These are phyloP conservation scores for Nixonia krombeini DNA, from an alignment of 1,140 invertebrate genomes.

Conservation along the genomic window DNA sequence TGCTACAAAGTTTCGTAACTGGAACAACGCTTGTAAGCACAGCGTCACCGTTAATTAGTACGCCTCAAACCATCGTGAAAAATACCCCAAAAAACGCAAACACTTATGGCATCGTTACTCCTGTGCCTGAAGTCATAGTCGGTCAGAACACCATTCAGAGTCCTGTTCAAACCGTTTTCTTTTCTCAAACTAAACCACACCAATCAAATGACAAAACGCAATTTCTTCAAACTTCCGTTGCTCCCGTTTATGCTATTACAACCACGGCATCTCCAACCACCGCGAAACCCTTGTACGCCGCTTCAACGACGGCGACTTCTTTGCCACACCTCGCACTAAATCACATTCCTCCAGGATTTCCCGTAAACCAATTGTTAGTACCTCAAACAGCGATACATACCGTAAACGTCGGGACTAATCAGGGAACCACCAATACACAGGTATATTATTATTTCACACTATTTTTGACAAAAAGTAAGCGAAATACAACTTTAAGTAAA, in stretches of 20 bases:
- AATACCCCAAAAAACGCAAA: slow-evolving; percentile 32
- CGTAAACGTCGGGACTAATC: slow-evolving; percentile 30
- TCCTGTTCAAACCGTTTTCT: slow-evolving; percentile 56
- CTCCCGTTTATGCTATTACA: slow-evolving; percentile 58
- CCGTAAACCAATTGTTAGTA: slow-evolving; percentile 51
- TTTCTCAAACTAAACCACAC: slow-evolving; percentile 46
- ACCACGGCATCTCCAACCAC: slow-evolving; percentile 36
- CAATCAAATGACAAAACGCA: slow-evolving; percentile 49
- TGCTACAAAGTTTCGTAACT: slow-evolving; percentile 54
- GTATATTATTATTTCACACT: slow-evolving; percentile 18
- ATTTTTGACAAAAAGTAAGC: too few species aligned
- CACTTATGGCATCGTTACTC: slow-evolving; percentile 34
- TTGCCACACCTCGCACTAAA: slow-evolving; percentile 45
- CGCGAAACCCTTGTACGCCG: slow-evolving; percentile 40
- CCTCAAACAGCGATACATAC: slow-evolving; percentile 58
- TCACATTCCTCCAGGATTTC: slow-evolving; percentile 34
- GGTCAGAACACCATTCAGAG: slow-evolving; percentile 60
- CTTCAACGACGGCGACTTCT: slow-evolving; percentile 37
- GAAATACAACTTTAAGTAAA: too few species aligned
- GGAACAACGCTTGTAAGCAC: slow-evolving; percentile 52
- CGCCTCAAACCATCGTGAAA: slow-evolving; percentile 24
- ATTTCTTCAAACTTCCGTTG: slow-evolving; percentile 57
- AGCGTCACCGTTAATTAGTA: slow-evolving; percentile 51
- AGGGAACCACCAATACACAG: slow-evolving; percentile 32
- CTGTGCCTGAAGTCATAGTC: slow-evolving; percentile 62